Conservation (phyloP, 2,797 vertebrate genomes). For the Gallinago stenura region DNA sequence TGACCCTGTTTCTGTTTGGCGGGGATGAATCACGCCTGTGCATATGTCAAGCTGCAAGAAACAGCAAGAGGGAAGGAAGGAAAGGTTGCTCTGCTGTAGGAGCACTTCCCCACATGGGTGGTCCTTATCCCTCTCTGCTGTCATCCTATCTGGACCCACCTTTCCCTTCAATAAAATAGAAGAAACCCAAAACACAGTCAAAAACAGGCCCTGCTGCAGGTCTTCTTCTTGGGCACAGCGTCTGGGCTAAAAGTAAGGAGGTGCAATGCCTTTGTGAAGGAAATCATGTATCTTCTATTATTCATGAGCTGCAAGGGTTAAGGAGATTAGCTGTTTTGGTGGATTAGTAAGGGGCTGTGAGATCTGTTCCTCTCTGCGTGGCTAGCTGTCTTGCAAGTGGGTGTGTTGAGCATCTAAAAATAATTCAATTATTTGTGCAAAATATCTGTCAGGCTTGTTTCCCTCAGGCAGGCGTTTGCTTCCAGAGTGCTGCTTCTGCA, state of each 20-base stretch:
- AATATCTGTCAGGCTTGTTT: constrained; percentile 49
- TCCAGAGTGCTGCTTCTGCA: neutral
- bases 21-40: constrained; percentile 45
- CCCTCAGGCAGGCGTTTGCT: neutral
- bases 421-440: constrained; percentile 61
- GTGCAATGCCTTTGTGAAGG: neutral
- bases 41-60: neutral
- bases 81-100: neutral
- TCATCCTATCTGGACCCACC: neutral
- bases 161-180: neutral
- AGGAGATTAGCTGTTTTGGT: constrained; percentile 51
- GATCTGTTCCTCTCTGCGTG: neutral
- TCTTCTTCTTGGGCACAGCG: neutral
- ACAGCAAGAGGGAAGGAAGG: neutral
- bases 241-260: neutral
- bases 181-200: neutral
- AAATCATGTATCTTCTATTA: neutral
- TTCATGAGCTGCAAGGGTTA: constrained; percentile 23
- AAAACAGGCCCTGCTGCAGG: neutral
- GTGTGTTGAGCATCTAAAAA: constrained; percentile 64
- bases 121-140: neutral
- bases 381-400: constrained; percentile 39
- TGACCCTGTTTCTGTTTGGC: constrained; percentile 25
- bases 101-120: neutral
- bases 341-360: neutral